Evolutionary conservation across 2,888 invertebrate species (phyloP).

Genomic region (Hydroisotoma schaefferi): DNA sequence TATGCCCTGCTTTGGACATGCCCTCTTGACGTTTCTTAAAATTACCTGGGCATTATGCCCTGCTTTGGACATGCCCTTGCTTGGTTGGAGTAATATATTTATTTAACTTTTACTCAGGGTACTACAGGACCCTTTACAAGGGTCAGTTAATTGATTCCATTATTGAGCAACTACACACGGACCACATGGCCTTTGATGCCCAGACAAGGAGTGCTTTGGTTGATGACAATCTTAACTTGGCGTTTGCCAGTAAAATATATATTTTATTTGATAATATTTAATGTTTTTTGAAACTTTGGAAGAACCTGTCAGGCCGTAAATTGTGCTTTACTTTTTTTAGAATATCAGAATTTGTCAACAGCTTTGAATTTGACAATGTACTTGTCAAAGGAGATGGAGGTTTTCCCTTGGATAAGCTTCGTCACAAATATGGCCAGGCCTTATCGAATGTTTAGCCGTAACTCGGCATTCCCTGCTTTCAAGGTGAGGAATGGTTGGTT

Average conservation of each 20-base stretch:
- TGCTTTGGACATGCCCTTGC: no score
- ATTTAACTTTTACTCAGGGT: constrained; percentile 17
- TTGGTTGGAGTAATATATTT: background rate
- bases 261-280: background rate
- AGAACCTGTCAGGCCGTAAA: no score
- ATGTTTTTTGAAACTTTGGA: background rate
- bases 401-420: constrained; percentile 41
- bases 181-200: constrained; percentile 25
- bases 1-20: no score
- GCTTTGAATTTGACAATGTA: constrained; percentile 35
- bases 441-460: constrained; percentile 34
- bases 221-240: constrained; percentile 41
- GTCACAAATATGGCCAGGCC: constrained; percentile 39
- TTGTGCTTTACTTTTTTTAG: background rate
- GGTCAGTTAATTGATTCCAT: constrained; percentile 17
- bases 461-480: constrained; percentile 24
- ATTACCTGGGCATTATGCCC: no score
- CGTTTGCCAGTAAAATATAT: constrained; percentile 22
- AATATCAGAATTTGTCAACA: constrained; percentile 10
- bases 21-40: no score
- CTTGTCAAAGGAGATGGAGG: constrained; percentile 30
- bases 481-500: constrained; percentile 27
- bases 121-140: constrained; percentile 39
- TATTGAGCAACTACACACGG: constrained; percentile 21
- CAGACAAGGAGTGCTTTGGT: constrained; percentile 36